Conservation (phyloP, 2,113 vertebrate species). For the Crocuta crocuta region DNA sequence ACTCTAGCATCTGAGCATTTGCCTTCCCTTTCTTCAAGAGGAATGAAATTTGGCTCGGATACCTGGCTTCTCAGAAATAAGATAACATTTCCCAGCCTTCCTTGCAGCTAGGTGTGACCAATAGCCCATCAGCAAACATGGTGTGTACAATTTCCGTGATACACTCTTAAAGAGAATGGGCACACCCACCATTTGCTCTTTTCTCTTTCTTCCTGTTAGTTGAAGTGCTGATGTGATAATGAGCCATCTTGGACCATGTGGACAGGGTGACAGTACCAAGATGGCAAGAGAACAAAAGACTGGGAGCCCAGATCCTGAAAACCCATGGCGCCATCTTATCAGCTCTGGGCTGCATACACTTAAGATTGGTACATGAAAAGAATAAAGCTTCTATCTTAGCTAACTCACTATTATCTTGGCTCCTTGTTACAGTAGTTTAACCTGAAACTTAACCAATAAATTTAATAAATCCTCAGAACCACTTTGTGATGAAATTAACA, state of each 20-base stretch:
- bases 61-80: not conserved
- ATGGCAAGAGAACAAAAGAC: constrained; percentile 73
- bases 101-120: not conserved
- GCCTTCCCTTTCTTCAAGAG: not conserved
- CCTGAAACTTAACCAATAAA: constrained; percentile 36
- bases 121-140: not conserved
- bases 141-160: not conserved
- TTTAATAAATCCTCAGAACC: constrained; percentile 29
- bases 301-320: not conserved
- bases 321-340: constrained; percentile 74
- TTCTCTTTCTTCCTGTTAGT: constrained; percentile 30
- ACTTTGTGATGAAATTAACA: constrained; percentile 15
- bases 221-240: constrained; percentile 69
- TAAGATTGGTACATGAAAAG: constrained; percentile 34
- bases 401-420: constrained; percentile 30
- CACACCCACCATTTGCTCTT: constrained; percentile 5
- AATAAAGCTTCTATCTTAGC: constrained; percentile 50
- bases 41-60: not conserved
- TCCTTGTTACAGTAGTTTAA: constrained; percentile 30
- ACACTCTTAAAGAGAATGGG: not conserved
- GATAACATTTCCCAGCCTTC: constrained; percentile 23
- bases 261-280: constrained; percentile 11
- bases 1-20: not conserved
- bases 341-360: not conserved
- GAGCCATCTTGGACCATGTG: constrained; percentile 32